A percentile compares a stretch with the other conserved stretches of the same genome.
Evolutionary conservation across 2,797 vertebrate species (phyloP).

Genomic region (Masticophis lateralis): DNA sequence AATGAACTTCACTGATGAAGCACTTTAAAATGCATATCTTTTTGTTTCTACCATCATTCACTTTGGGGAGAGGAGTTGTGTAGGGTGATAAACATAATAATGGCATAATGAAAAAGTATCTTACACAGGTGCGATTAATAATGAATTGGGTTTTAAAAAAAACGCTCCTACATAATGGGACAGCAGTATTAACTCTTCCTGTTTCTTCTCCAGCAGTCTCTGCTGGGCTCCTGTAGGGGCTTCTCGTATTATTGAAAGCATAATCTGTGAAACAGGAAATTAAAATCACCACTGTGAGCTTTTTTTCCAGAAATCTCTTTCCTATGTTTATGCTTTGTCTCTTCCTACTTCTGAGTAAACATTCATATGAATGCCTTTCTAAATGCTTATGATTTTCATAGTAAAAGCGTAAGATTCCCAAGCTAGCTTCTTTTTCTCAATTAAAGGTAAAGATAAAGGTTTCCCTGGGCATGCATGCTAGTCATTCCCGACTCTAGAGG

Average conservation of each 20-base stretch:
- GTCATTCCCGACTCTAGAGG: no score
- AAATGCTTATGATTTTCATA: neutral
- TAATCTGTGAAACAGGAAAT: neutral
- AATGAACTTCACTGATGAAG: neutral
- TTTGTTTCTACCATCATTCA: neutral
- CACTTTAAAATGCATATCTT: neutral
- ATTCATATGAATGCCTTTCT: neutral
- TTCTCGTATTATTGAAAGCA: neutral
- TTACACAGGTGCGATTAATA: neutral
- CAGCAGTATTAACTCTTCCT: neutral
- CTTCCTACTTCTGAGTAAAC: neutral
- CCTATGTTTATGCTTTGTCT: neutral
- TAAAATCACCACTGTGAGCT: neutral
- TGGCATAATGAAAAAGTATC: neutral
- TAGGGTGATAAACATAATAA: neutral
- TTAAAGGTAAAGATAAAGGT: neutral
- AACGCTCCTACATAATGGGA: neutral
- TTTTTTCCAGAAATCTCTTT: neutral
- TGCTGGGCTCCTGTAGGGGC: neutral
- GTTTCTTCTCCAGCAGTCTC: neutral
- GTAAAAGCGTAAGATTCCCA: neutral
- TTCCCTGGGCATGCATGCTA: no score
- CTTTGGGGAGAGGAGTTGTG: neutral
- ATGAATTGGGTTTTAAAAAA: neutral
- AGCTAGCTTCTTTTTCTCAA: neutral